A percentile compares a stretch with the other conserved stretches of the same genome.
These are phyloP conservation scores for Scaptomyza graminum DNA, from an alignment of 1,140 invertebrate genomes.

Conservation along the genomic window DNA sequence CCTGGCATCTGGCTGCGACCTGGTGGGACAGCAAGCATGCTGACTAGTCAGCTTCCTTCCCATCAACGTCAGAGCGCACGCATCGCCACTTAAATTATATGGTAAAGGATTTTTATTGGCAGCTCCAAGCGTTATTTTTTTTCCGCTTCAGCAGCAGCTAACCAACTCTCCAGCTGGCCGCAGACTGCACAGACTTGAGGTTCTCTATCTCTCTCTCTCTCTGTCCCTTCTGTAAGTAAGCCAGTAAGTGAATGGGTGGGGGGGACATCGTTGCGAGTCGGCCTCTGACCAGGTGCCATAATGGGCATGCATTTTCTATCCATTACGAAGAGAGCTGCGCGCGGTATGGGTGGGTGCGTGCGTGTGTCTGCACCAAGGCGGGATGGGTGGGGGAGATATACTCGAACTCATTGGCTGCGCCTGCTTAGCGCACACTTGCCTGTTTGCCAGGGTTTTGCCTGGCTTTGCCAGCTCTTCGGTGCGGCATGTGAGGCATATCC, in stretches of 20 bases:
- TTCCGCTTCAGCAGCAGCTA: neutral
- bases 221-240: constrained; percentile 63
- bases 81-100: constrained; percentile 83
- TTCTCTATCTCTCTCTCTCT: constrained; percentile 1
- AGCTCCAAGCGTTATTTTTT: constrained; percentile 72
- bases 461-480: neutral
- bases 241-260: constrained; percentile 73
- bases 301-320: constrained; percentile 74
- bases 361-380: constrained; percentile 22
- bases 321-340: constrained; percentile 38
- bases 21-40: constrained; percentile 10
- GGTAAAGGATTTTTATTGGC: constrained; percentile 83
- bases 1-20: constrained; percentile 10
- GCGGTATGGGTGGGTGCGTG: constrained; percentile 72
- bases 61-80: constrained; percentile 77
- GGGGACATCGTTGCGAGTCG: constrained; percentile 13
- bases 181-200: neutral
- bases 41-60: constrained; percentile 67
- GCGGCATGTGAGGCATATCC: constrained; percentile 36
- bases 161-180: constrained; percentile 28
- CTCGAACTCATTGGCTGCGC: constrained; percentile 43
- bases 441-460: constrained; percentile 4
- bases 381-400: constrained; percentile 3
- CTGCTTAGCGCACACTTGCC: constrained; percentile 45
- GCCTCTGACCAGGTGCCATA: constrained; percentile 72